Evolutionary conservation across 2,888 invertebrate species (phyloP), one percentile per base, ranked within the genome.

Genomic region (Chrysina gloriosa): DNA sequence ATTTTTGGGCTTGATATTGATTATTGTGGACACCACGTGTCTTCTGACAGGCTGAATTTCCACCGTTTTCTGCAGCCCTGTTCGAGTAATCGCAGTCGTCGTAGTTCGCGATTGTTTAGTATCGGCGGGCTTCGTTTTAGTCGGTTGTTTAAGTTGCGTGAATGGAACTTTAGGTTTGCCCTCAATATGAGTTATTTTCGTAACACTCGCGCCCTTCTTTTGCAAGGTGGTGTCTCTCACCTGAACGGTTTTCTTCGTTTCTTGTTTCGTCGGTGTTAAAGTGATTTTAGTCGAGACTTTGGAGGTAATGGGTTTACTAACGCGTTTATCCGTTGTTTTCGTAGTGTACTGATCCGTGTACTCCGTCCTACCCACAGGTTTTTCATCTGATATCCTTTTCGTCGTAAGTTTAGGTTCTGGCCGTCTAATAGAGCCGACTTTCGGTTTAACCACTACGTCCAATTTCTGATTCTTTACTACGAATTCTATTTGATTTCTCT

Each of bases 11-110:
- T 73, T 73, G 5, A 78, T 74, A 11, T 74, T 78, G 34, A 78
- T 78, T 14, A 79, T 79, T 9, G 80, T 75, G 2, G 78, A 77
- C 11, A 79, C 78, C 1, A 77, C 72, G 47, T 75, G 75, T 19
- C 74, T 71, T 48, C 68, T 73, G 2, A 50, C 14, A 4, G 61
- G 64, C 11, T 63, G 78, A 39, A 85, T 84, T 73, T 81, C 83
- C 34, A 36, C 36, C 14, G 45, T 47, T 27, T 63, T 63, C 36
- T 54, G 14, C 25, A 54, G 29, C 6, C 2, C 45, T 1, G 9
- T 45, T 19, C 7, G 19, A 7, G 19, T 45, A 7, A 9, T 16
- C 21, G 7, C 21, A 7, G 19, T 21, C 7, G 21, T 7, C 21
- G 45, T 19, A 45, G 19, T 5, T 45, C 7, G n/a, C n/a, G n/a